A percentile compares a stretch with the other conserved stretches of the same genome.
These are phyloP conservation scores for Venustoraphidia nigricollis DNA, from an alignment of 2,888 invertebrate species.

Conservation along the genomic window DNA sequence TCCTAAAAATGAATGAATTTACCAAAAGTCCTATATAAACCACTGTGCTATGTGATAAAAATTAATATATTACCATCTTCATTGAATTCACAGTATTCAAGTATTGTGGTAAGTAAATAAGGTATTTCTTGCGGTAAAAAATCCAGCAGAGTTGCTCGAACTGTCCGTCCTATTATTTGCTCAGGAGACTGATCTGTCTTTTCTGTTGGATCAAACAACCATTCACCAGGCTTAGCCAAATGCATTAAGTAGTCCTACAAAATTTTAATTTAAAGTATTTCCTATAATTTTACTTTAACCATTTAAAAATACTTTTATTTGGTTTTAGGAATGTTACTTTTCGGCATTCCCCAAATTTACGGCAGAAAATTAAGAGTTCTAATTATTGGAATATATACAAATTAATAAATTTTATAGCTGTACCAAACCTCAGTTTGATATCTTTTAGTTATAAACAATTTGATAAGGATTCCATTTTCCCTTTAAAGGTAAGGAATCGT, in stretches of 20 bases:
- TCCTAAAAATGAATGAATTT: slow-evolving; percentile 23
- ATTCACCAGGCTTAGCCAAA: slow-evolving; percentile 46
- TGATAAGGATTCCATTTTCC: too few relatives aligned
- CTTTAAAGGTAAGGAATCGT: too few relatives aligned
- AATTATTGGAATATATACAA: too few relatives aligned
- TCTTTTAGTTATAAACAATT: too few relatives aligned
- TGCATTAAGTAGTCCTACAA: slow-evolving; percentile 51
- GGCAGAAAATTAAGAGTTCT: too few relatives aligned
- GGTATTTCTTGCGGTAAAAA: slow-evolving; percentile 75
- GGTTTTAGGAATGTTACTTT: too few relatives aligned
- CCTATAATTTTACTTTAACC: too few relatives aligned
- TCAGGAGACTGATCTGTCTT: slow-evolving; percentile 63
- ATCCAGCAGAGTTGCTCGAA: slow-evolving; percentile 73
- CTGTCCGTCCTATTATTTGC: slow-evolving; percentile 51
- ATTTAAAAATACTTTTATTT: too few relatives aligned
- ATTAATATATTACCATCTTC: slow-evolving; percentile 30
- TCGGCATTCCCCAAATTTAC: too few relatives aligned
- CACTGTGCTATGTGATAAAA: slow-evolving; percentile 22
- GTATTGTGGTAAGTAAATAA: slow-evolving; percentile 46
- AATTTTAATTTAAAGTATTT: not conserved
- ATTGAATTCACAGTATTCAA: slow-evolving; percentile 49
- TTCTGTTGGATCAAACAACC: slow-evolving; percentile 48
- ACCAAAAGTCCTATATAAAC: slow-evolving; percentile 14
- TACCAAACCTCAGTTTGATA: too few relatives aligned
- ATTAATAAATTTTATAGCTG: too few relatives aligned